Base-by-base conservation (phyloP, 2,797 vertebrate genomes). In the Fundulus diaphanus region DNA sequence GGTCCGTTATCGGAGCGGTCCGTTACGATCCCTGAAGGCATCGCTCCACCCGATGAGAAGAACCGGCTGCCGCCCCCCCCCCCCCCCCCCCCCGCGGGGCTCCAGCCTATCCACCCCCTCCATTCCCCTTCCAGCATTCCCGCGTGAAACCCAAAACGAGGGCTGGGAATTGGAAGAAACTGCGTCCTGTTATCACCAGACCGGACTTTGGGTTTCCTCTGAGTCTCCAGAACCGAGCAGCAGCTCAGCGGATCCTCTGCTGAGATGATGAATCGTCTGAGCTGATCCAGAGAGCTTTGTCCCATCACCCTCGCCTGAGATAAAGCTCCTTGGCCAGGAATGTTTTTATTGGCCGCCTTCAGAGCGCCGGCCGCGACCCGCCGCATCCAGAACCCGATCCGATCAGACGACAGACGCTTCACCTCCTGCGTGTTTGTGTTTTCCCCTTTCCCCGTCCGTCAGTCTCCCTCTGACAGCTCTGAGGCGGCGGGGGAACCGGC, bases 301-400 rank as follows among this genome's bases (percentile, higher is more conserved):
- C 87, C 78, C 90, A 85, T 88, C 81, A 81, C 89, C 29, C 18
- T 81, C 78, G 76, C 81, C 44, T 82, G 87, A 52, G 82, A 82
- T 85, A 69, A 85, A 76, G 82, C 74, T 66, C 33, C 59, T 8
- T 27, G 20, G 12, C 66, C 68, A 74, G 73, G 83, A 79, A 81
- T 89, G 82, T 92, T 91, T 89, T 56, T 27, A 9, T 90, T 91
- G 91, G 90, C 86, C n/a, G 79, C 76, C 1, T 76, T 75, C 76
- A 68, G 79, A 81, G 81, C 75, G 71, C 73, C 5, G 74, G 74
- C 68, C 83, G 77, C 70, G 85, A 81, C 48, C 65, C 75, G 35
- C 35, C 57, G 78, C 83, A 59, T 89, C 77, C 76, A 68, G 42
- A 74, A 78, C 75, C 59, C 65, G 78, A 85, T 79, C 82, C 46